Conservation (phyloP, 2,888 invertebrate species). For the Miltochrista miniata region DNA sequence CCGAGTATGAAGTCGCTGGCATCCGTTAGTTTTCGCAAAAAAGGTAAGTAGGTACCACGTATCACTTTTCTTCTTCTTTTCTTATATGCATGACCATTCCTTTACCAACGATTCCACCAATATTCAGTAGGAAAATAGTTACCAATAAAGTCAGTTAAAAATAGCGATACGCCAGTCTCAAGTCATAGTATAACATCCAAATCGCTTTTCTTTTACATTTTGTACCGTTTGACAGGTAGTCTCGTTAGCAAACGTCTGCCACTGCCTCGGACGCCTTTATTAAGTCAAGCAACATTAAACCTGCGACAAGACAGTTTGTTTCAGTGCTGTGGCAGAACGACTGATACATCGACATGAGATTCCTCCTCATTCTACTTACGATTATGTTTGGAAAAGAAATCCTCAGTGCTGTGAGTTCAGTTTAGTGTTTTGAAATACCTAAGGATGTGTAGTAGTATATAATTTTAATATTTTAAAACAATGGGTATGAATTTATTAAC, state of each 20-base stretch:
- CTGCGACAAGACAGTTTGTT: slow-evolving; percentile 40
- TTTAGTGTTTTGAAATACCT: background rate
- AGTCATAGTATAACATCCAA: background rate
- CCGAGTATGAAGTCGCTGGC: too few relatives aligned
- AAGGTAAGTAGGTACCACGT: too few relatives aligned
- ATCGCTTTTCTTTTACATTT: slow-evolving; percentile 16
- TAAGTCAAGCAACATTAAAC: slow-evolving; percentile 41
- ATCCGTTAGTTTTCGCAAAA: too few relatives aligned
- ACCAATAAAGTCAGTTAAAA: too few relatives aligned
- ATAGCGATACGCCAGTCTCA: too few relatives aligned
- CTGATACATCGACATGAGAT: slow-evolving; percentile 40
- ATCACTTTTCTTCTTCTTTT: too few relatives aligned
- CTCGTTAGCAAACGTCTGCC: slow-evolving; percentile 39
- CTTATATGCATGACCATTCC: too few relatives aligned
- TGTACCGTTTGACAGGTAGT: slow-evolving; percentile 24
- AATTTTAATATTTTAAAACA: too few relatives aligned
- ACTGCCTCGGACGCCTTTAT: slow-evolving; percentile 38
- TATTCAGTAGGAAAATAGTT: too few relatives aligned
- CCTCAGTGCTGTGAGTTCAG: slow-evolving; percentile 26
- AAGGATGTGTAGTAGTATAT: background rate
- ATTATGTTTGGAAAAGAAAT: slow-evolving; percentile 15
- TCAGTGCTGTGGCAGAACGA: slow-evolving; percentile 23
- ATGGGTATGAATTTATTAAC: too few relatives aligned
- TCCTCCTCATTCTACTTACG: slow-evolving; percentile 28
- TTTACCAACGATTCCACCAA: too few relatives aligned